These are phyloP conservation scores for Pteruthius melanotis DNA, from an alignment of 2,113 vertebrate species.

Conservation along the genomic window DNA sequence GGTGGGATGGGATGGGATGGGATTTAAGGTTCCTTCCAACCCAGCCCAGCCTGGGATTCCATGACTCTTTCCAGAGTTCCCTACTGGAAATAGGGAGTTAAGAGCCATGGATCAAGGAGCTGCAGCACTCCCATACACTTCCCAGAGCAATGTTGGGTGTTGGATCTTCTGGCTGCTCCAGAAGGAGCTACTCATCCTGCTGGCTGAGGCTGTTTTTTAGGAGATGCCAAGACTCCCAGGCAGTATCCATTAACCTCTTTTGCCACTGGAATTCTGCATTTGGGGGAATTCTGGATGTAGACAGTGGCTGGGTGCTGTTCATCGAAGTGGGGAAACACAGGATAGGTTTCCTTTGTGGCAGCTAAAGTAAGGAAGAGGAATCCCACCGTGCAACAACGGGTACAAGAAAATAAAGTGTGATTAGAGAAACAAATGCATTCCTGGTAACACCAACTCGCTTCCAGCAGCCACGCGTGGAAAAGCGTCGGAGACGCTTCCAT, in stretches of 20 bases:
- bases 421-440: not conserved
- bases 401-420: not conserved
- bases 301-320: not conserved
- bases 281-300: not conserved
- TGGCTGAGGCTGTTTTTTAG: not conserved
- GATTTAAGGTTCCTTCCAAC: not conserved
- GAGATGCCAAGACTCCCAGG: no score
- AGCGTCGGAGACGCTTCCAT: not conserved
- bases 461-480: not conserved
- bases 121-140: rapidly evolving
- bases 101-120: rapidly evolving
- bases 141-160: not conserved
- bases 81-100: not conserved
- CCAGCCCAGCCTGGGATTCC: not conserved
- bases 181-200: not conserved
- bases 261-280: not conserved
- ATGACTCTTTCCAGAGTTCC: not conserved
- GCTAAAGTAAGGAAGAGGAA: not conserved
- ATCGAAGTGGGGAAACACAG: not conserved
- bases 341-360: not conserved
- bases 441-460: not conserved
- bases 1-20: not conserved
- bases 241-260: not conserved
- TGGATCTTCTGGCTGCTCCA: not conserved
- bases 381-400: rapidly evolving